Evolutionary conservation across 2,888 invertebrate species (phyloP).

Genomic region (Cantharis rufa): DNA sequence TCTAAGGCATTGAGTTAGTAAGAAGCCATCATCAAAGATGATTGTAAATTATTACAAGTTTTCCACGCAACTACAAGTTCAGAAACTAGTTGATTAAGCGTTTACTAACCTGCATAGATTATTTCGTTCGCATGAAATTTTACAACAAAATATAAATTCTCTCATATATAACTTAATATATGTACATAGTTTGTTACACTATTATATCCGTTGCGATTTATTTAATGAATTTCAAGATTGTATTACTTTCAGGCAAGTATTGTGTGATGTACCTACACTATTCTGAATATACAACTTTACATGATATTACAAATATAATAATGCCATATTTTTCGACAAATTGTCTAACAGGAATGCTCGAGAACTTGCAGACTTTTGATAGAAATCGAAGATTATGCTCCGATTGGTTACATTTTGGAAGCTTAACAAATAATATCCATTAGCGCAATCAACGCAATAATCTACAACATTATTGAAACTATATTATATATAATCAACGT

Average conservation of each 20-base stretch:
- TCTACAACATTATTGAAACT: too few species aligned
- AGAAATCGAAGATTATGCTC: too few species aligned
- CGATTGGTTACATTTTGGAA: too few species aligned
- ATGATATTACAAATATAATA: too few species aligned
- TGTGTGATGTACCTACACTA: too few species aligned
- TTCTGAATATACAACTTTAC: too few species aligned
- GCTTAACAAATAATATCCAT: too few species aligned
- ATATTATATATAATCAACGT: too few species aligned
- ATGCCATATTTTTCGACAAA: too few species aligned
- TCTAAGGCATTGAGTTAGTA: slow-evolving; percentile 18
- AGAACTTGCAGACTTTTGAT: too few species aligned
- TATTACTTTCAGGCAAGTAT: background rate
- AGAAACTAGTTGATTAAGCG: slow-evolving; percentile 36
- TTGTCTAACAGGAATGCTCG: too few species aligned
- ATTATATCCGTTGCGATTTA: background rate
- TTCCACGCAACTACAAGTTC: slow-evolving; percentile 27
- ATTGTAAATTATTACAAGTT: slow-evolving; percentile 27
- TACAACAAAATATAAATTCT: background rate
- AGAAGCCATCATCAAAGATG: slow-evolving; percentile 18
- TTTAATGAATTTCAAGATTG: background rate
- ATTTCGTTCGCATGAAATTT: background rate
- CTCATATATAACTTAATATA: background rate
- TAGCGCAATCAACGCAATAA: too few species aligned
- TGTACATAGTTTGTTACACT: background rate
- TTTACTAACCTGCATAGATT: background rate